Evolutionary conservation across 2,797 vertebrate genomes (phyloP).

Genomic region (Periparus ater): DNA sequence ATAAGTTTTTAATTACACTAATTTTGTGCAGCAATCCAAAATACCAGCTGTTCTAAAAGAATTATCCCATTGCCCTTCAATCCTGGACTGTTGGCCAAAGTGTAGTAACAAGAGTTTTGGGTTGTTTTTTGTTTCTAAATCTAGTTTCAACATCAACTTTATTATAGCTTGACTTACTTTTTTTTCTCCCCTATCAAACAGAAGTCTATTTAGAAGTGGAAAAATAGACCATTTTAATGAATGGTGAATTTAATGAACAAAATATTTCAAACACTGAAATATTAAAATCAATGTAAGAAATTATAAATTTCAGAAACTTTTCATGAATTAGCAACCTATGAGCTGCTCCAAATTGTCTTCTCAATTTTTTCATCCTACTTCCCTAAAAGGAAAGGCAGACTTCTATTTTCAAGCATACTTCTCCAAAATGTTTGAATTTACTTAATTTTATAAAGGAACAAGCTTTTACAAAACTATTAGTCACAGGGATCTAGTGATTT

Average conservation of each 20-base stretch:
- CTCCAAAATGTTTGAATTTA: neutral
- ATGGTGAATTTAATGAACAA: neutral
- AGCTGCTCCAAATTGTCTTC: neutral
- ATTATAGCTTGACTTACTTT: neutral
- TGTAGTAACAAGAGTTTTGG: neutral
- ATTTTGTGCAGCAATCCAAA: neutral
- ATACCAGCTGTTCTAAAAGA: neutral
- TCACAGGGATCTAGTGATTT: neutral
- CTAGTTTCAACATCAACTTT: neutral
- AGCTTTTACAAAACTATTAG: neutral
- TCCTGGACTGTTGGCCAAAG: neutral
- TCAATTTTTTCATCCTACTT: neutral
- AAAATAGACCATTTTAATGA: neutral
- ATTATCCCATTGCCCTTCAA: neutral
- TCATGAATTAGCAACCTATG: neutral
- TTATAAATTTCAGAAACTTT: slow-evolving; percentile 19
- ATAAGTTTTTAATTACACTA: neutral
- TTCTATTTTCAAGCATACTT: neutral
- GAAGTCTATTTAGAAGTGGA: neutral
- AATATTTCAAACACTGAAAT: neutral
- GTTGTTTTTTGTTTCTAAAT: neutral
- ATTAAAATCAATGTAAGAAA: neutral
- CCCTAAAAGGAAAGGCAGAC: neutral
- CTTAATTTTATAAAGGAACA: neutral
- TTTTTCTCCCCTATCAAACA: accelerated